phyloP scores from a whole-genome alignment of 2,888 invertebrate genomes.

The Pyrrhosoma nymphula region DNA sequence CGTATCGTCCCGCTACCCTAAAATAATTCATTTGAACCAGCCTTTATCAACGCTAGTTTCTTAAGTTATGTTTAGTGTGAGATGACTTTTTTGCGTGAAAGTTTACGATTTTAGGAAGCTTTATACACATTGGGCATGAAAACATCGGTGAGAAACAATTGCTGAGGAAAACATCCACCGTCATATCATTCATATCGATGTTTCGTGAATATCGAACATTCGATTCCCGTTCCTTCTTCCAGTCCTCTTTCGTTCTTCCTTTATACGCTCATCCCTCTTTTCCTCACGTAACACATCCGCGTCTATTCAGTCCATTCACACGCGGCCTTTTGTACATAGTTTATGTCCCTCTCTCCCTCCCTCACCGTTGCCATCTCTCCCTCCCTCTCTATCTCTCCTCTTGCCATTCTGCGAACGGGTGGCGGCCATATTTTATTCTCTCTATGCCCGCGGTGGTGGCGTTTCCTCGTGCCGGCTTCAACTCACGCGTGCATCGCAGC shows the following conservation, averaged over 20 bases:
- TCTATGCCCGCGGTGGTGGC: not conserved
- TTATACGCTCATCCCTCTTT: not conserved
- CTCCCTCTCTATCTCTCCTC: not conserved
- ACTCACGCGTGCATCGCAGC: not conserved
- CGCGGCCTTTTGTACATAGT: not conserved
- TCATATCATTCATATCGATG: too few relatives aligned
- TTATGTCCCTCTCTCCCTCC: not conserved
- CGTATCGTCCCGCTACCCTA: too few relatives aligned
- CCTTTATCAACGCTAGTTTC: too few relatives aligned
- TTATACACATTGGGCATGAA: too few relatives aligned
- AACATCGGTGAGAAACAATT: too few relatives aligned
- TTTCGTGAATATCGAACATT: too few relatives aligned
- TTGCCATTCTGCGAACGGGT: not conserved
- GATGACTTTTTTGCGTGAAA: too few relatives aligned
- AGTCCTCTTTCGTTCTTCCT: not conserved
- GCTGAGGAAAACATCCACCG: too few relatives aligned
- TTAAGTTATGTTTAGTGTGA: too few relatives aligned
- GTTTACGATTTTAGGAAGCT: too few relatives aligned
- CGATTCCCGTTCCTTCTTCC: not conserved
- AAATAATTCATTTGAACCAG: too few relatives aligned
- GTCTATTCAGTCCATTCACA: not conserved
- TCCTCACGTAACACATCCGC: not conserved
- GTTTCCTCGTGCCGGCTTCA: not conserved
- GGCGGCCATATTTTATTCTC: slow-evolving; percentile 1
- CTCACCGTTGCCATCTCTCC: not conserved